Evolutionary conservation across 1,140 invertebrate species (phyloP), one percentile per base, ranked within the genome.

Genomic region (Asobara japonica): DNA sequence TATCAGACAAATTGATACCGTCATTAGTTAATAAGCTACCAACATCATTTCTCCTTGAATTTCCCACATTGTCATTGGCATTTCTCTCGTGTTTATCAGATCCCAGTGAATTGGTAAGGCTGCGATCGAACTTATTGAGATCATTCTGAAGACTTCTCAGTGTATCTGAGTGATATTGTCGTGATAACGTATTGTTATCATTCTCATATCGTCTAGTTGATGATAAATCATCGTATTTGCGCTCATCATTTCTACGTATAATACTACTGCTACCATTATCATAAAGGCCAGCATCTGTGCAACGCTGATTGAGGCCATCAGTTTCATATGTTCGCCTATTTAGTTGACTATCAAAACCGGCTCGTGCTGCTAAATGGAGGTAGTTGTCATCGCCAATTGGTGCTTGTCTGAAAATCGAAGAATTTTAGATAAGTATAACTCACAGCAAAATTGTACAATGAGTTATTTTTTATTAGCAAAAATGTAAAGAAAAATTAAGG

Each of bases 381-480:
- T 96, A 96, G 84, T 95, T 95, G 83, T 96, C 94, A 82, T 96
- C 94, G 69, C 94, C 95, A 76, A 96, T 96, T 6, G 95, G 95
- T 60, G 94, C 93, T 89, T 95, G 93, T 77, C 93, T 94, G 81
- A 0, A 87, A 88, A 16, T 78, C 77, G 70, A 77, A 77, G 60
- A 77, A 77, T 31, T 30, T 5, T 8, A 30, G 11, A 29, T 29
- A 10, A 29, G 5, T 29, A 64, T 16, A 64, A 64, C n/a, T 64
- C 1, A 67, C 0, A 22, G 22, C 27, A 65, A 38, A 20, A 48
- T n/a, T n/a, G n/a, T n/a, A 73, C 16, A 67, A 76, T 67, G 0
- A 33, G 31, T 41, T 1, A 45, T 38, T 66, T n/a, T n/a, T n/a
- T n/a, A n/a, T n/a, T n/a, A n/a, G n/a, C n/a, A n/a, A 36, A 72